phyloP scores from a whole-genome alignment of 2,113 vertebrate genomes.

The Toxotes jaculatrix region DNA sequence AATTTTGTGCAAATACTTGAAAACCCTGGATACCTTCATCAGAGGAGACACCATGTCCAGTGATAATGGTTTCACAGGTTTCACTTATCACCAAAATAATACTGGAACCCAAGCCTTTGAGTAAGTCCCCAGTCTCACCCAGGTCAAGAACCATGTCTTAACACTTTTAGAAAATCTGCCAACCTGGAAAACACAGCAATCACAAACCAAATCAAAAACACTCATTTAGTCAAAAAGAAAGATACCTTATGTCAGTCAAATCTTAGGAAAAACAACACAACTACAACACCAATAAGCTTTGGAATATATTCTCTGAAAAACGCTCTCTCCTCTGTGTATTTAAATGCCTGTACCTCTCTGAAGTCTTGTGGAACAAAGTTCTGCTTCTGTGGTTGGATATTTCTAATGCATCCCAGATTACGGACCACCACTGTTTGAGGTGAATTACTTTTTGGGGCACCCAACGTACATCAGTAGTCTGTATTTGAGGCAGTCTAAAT shows the following conservation, averaged over 20 bases:
- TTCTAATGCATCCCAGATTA: conserved; percentile 70
- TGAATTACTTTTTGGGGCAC: conserved; percentile 61
- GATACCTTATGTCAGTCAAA: conserved; percentile 1
- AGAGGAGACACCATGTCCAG: neutral
- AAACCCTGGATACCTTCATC: neutral
- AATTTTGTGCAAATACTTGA: neutral
- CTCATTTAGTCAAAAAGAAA: conserved; percentile 10
- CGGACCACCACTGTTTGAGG: conserved; percentile 68
- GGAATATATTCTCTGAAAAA: conserved; percentile 19
- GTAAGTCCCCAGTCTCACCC: neutral
- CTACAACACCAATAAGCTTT: conserved; percentile 15
- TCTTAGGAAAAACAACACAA: conserved; percentile 1
- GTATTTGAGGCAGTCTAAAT: conserved; percentile 77
- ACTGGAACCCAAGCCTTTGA: neutral
- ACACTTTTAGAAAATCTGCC: neutral
- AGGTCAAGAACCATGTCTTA: neutral
- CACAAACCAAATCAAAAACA: conserved; percentile 4
- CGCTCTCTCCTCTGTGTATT: conserved; percentile 14
- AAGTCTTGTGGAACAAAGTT: conserved; percentile 52
- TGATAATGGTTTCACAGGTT: neutral
- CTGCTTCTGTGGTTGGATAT: conserved; percentile 55
- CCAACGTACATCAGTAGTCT: conserved; percentile 63
- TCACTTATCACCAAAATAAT: neutral
- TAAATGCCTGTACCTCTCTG: conserved; percentile 37
- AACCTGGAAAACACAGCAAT: conserved; percentile 1